These are phyloP conservation scores for Oryzias sinensis DNA, from an alignment of 2,797 vertebrate species.

Conservation along the genomic window DNA sequence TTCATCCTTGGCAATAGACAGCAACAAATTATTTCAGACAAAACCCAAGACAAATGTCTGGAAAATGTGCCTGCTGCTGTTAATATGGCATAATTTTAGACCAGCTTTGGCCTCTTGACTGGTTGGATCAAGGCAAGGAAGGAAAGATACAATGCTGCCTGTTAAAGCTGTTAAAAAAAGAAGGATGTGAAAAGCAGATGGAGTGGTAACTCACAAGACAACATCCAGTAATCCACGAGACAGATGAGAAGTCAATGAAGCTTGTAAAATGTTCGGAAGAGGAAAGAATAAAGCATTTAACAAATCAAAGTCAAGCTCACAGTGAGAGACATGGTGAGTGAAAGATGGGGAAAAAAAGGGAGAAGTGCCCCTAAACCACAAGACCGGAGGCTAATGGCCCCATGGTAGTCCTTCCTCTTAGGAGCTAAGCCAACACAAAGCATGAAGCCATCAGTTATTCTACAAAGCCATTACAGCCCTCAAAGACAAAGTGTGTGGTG, in stretches of 20 bases:
- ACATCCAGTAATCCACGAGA: constrained; percentile 6
- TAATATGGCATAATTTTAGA: constrained; percentile 33
- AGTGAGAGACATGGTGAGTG: not conserved
- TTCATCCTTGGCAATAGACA: constrained; percentile 59
- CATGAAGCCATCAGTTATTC: constrained; percentile 17
- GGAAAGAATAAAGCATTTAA: not conserved
- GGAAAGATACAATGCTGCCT: constrained; percentile 9
- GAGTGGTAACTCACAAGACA: not conserved
- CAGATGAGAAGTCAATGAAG: constrained; percentile 8
- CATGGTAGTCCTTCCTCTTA: constrained; percentile 16
- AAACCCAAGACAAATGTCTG: constrained; percentile 74
- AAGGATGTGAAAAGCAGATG: not conserved
- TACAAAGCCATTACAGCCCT: constrained; percentile 13
- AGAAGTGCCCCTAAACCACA: constrained; percentile 12
- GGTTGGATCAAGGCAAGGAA: constrained; percentile 25
- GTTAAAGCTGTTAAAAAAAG: constrained; percentile 10
- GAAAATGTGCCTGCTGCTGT: constrained; percentile 65
- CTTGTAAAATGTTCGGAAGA: not conserved
- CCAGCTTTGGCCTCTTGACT: constrained; percentile 31
- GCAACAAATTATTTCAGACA: constrained; percentile 77
- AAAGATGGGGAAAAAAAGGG: constrained; percentile 2
- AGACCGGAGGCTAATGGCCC: constrained; percentile 29
- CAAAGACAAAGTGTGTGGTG: not conserved
- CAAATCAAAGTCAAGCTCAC: constrained; percentile 14
- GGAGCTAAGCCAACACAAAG: constrained; percentile 21